phyloP scores from a whole-genome alignment of 2,113 vertebrate species.

The Orientallactaga bullata region DNA sequence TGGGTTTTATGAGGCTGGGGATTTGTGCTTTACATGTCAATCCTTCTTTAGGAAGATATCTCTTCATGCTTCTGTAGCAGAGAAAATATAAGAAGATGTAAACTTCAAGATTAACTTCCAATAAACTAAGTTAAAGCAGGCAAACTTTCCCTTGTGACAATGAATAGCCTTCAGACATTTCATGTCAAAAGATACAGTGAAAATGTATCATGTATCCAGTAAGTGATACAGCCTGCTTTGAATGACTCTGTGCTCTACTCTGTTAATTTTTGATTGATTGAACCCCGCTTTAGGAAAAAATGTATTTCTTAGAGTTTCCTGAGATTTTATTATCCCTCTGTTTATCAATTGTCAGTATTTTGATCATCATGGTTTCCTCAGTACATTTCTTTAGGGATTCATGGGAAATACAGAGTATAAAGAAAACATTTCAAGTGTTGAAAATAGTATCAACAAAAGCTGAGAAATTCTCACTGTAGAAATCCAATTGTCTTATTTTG shows the following conservation, averaged over 20 bases:
- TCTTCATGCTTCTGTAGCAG: background rate
- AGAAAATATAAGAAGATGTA: background rate
- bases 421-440: slow-evolving; percentile 9
- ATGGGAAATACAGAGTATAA: slow-evolving; percentile 25
- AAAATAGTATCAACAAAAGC: slow-evolving; percentile 52
- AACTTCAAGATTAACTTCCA: background rate
- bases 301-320: slow-evolving; percentile 24
- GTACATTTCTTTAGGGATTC: background rate
- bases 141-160: background rate
- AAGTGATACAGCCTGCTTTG: background rate
- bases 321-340: slow-evolving; percentile 22
- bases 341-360: slow-evolving; percentile 45
- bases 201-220: slow-evolving; percentile 25
- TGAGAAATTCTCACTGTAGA: background rate
- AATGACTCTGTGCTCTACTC: background rate
- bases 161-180: background rate
- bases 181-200: background rate
- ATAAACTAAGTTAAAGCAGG: background rate
- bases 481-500: background rate
- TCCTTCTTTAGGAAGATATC: background rate
- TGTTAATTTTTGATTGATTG: slow-evolving; percentile 40
- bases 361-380: background rate
- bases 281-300: slow-evolving; percentile 38
- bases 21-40: background rate
- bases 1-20: background rate